Conservation (phyloP, 2,797 vertebrate species). For the Trachops cirrhosus region DNA sequence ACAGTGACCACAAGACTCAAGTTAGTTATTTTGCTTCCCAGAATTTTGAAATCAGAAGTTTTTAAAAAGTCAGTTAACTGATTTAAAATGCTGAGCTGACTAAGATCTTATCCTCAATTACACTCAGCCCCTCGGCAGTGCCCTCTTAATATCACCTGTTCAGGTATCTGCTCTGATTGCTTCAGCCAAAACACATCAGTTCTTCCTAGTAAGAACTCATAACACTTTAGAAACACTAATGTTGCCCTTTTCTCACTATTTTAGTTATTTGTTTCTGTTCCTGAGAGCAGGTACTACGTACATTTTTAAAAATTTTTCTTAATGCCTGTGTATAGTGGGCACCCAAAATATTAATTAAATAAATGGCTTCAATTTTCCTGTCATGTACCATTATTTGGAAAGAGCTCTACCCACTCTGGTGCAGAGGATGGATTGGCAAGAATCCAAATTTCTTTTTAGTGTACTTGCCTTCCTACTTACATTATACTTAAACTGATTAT, state of each 20-base stretch:
- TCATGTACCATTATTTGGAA: not conserved
- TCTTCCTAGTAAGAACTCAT: not conserved
- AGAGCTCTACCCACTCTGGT: not conserved
- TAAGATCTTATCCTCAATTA: not conserved
- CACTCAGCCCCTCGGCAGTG: not conserved
- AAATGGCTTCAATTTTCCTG: not conserved
- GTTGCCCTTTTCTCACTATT: not conserved
- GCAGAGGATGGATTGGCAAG: not conserved
- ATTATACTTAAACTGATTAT: not conserved
- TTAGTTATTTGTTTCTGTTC: not conserved
- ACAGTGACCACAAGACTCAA: not conserved
- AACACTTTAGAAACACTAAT: not conserved
- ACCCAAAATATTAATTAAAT: slow-evolving; percentile 20
- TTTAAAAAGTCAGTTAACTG: not conserved
- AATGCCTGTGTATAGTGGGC: not conserved
- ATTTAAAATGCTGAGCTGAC: not conserved
- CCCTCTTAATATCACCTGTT: not conserved
- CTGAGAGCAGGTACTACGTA: not conserved
- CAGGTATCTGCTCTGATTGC: not conserved
- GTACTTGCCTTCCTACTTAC: not conserved
- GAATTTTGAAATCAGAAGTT: not conserved
- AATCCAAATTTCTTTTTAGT: slow-evolving; percentile 30
- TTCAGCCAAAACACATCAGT: not conserved
- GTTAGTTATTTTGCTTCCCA: not conserved
- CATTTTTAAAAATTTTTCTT: not conserved